These are phyloP conservation scores for Setophaga petechia DNA, from an alignment of 2,113 vertebrate genomes.

Conservation along the genomic window DNA sequence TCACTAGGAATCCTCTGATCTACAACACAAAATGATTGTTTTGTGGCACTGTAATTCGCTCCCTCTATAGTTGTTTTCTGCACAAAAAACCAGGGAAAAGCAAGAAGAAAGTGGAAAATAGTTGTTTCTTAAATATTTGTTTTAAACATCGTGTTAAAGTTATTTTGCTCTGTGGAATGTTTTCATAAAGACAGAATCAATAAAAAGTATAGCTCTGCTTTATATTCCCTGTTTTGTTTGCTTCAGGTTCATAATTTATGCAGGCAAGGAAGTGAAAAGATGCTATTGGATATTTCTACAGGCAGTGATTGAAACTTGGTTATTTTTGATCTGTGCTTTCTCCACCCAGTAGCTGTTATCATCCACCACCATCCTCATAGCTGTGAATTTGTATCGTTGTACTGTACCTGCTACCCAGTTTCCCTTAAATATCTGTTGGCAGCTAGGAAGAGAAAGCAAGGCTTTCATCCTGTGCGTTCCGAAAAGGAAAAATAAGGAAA, in stretches of 20 bases:
- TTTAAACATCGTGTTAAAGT: background rate
- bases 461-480: constrained; percentile 60
- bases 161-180: background rate
- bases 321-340: constrained; percentile 70
- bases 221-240: constrained; percentile 60
- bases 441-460: constrained; percentile 69
- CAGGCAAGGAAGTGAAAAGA: constrained; percentile 64
- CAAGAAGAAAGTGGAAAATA: background rate
- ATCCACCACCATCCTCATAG: constrained; percentile 74
- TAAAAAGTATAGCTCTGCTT: constrained; percentile 33
- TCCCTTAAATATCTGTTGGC: constrained; percentile 77
- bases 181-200: constrained; percentile 9
- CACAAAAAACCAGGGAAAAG: background rate
- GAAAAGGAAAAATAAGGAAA: constrained; percentile 65
- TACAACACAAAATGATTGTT: background rate
- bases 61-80: background rate
- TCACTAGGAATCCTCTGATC: background rate
- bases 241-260: constrained; percentile 79
- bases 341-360: constrained; percentile 76
- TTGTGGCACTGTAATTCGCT: background rate
- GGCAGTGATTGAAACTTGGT: constrained; percentile 79
- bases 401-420: constrained; percentile 78
- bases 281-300: constrained; percentile 76
- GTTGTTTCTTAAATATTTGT: background rate
- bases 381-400: constrained; percentile 71